phyloP scores from a whole-genome alignment of 2,888 invertebrate species.

The Hyposoter dolosus region DNA sequence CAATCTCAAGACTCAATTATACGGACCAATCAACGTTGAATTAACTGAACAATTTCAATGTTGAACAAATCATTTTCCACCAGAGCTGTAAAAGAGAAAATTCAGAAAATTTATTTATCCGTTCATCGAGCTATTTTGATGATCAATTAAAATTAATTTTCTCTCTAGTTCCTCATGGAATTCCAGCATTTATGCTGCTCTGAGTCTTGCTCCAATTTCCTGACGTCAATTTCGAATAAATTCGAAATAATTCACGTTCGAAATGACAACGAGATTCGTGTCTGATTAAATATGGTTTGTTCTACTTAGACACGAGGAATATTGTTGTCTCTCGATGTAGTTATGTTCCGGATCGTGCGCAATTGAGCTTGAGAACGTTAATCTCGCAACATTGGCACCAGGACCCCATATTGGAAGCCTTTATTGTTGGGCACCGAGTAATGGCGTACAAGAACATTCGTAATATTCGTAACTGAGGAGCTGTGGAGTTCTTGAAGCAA shows the following conservation, averaged over 20 bases:
- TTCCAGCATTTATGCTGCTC: not conserved
- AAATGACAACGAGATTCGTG: not conserved
- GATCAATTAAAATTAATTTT: not conserved
- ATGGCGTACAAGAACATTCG: conserved; percentile 38
- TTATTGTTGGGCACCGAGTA: not conserved
- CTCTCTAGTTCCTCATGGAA: not conserved
- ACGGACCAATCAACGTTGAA: not conserved
- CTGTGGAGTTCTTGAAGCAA: conserved; percentile 22
- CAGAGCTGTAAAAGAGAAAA: too few species aligned
- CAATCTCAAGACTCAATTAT: not conserved
- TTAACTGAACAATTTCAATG: not conserved
- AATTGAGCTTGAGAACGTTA: not conserved
- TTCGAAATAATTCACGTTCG: not conserved
- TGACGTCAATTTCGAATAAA: not conserved
- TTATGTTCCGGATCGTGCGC: not conserved
- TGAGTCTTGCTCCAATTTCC: not conserved
- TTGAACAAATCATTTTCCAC: too few species aligned
- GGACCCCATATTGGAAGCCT: not conserved
- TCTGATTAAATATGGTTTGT: conserved; percentile 17
- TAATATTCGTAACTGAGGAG: conserved; percentile 56
- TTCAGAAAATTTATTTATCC: too few species aligned
- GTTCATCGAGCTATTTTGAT: not conserved
- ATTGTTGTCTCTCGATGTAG: not conserved
- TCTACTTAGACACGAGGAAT: conserved; percentile 14
- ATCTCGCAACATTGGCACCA: conserved; percentile 13